Conservation (phyloP, 2,888 invertebrate genomes). For the Cryptophagus acutangulus region DNA sequence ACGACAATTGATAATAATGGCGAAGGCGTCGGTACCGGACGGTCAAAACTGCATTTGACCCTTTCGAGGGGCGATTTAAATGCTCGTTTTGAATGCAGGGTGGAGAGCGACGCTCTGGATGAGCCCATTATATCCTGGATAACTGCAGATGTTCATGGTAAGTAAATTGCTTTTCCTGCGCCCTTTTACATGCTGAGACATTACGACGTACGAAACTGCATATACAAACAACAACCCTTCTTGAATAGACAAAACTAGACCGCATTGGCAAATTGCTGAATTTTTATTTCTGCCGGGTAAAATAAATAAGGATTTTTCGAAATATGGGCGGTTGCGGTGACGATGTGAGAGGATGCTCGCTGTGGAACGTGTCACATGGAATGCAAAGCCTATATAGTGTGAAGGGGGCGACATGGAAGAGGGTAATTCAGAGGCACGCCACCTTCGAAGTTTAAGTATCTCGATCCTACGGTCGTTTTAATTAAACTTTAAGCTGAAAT, state of each 20-base stretch:
- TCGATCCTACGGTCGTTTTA: conserved; percentile 27
- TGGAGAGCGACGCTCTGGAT: conserved; percentile 64
- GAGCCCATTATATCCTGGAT: conserved; percentile 57
- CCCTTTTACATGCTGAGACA: too few species aligned
- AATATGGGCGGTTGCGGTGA: too few species aligned
- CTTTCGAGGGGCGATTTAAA: conserved; percentile 68
- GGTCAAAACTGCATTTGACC: conserved; percentile 59
- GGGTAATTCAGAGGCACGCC: conserved; percentile 23
- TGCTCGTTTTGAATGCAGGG: conserved; percentile 66
- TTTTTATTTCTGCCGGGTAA: too few species aligned
- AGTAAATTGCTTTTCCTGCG: conserved; percentile 38
- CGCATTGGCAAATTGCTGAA: too few species aligned
- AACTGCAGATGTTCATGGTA: conserved; percentile 70
- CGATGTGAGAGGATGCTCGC: conserved; percentile 23
- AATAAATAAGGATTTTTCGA: too few species aligned
- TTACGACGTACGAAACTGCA: neutral
- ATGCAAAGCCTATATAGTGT: conserved; percentile 17
- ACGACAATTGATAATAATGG: conserved; percentile 28
- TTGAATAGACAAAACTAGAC: too few species aligned
- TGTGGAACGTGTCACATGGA: conserved; percentile 23
- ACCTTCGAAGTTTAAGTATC: conserved; percentile 25
- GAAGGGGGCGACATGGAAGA: conserved; percentile 17
- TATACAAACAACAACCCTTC: neutral
- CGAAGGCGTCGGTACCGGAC: conserved; percentile 60
- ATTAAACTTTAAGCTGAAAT: conserved; percentile 28